A percentile compares a stretch with the other conserved stretches of the same genome.
phyloP scores from a whole-genome alignment of 1,140 invertebrate genomes.

The Zaprionus kolodkinae region DNA sequence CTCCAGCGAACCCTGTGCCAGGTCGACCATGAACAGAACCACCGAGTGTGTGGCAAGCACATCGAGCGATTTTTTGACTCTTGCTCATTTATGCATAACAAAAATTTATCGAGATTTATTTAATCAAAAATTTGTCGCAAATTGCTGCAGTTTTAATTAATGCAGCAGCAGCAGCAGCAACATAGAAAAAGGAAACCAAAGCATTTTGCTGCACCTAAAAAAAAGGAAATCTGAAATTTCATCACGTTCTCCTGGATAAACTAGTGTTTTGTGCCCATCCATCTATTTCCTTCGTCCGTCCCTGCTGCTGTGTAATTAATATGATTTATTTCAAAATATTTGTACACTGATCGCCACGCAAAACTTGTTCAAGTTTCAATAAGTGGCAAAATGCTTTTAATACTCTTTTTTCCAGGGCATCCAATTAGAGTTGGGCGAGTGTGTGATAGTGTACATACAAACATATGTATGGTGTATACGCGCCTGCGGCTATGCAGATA shows the following conservation, averaged over 20 bases:
- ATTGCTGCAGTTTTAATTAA: slow-evolving; percentile 32
- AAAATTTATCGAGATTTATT: slow-evolving; percentile 17
- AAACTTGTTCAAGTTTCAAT: slow-evolving; percentile 45
- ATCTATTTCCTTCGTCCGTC: background rate
- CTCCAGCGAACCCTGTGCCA: background rate
- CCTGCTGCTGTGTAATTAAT: slow-evolving; percentile 44
- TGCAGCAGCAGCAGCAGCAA: background rate
- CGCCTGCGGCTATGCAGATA: slow-evolving; percentile 63
- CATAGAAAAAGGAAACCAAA: background rate
- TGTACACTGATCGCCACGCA: slow-evolving; percentile 34
- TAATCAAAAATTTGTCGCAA: background rate
- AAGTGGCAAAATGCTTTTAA: slow-evolving; percentile 39
- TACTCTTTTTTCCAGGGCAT: slow-evolving; percentile 23
- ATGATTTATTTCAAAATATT: slow-evolving; percentile 40
- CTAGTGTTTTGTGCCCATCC: slow-evolving; percentile 8
- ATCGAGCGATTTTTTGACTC: slow-evolving; percentile 9
- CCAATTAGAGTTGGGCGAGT: slow-evolving; percentile 27
- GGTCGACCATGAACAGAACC: background rate
- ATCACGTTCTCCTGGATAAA: slow-evolving; percentile 35
- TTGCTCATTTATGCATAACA: background rate
- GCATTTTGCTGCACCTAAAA: slow-evolving; percentile 2
- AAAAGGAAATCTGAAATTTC: slow-evolving; percentile 31
- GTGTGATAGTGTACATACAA: background rate
- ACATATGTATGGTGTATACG: slow-evolving; percentile 3
- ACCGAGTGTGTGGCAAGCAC: background rate